A percentile compares a stretch with the other conserved stretches of the same genome.
Evolutionary conservation across 2,113 vertebrate species (phyloP).

Genomic region (Tautogolabrus adspersus): DNA sequence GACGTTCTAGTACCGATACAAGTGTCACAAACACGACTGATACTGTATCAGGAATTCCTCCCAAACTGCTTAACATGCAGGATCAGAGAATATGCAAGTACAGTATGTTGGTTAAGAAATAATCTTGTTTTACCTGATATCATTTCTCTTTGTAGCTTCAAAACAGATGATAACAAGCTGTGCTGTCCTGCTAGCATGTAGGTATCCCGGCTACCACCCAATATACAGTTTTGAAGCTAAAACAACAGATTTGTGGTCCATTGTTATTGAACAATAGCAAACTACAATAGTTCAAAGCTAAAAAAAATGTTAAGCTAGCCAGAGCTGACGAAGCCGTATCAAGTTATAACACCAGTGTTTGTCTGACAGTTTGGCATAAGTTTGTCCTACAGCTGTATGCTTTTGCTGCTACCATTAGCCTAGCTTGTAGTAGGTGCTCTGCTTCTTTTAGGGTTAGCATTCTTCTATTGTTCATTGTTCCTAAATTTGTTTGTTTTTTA

Average conservation of each 20-base stretch:
- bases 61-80: neutral
- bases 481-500: no score
- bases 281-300: neutral
- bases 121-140: neutral
- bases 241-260: neutral
- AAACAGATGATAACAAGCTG: neutral
- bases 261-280: neutral
- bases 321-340: neutral
- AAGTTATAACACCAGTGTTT: no score
- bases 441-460: no score
- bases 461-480: neutral
- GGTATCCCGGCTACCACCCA: neutral
- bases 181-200: neutral
- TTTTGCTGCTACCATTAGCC: no score
- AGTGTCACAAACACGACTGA: neutral
- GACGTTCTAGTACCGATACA: neutral
- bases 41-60: neutral
- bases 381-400: no score
- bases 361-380: no score
- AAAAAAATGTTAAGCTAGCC: neutral
- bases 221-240: no score
- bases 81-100: no score
- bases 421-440: no score
- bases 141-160: neutral
- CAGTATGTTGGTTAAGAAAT: neutral